Evolutionary conservation across 2,888 invertebrate genomes (phyloP), one percentile per base, ranked within the genome.

Genomic region (Synanthedon tipuliformis): DNA sequence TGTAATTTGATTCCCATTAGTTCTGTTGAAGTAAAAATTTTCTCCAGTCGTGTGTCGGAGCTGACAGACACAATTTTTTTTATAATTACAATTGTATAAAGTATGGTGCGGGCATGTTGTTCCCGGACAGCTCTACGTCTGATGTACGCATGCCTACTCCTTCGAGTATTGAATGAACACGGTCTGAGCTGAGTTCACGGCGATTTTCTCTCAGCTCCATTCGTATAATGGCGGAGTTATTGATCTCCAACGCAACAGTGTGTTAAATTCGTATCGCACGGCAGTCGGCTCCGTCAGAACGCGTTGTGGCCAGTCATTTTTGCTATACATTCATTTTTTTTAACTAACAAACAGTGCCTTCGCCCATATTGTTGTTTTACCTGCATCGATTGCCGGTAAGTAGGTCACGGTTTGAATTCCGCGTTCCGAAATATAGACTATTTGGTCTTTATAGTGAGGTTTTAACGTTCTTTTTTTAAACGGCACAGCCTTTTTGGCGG

Each of bases 81-180:
- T 23, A 23, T 1, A 23, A 23, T 23, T 1, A 23, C 23, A 23
- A 23, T 23, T 23, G 23, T 23, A 23, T 4, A 23, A 18, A 23
- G 23, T 23, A 4, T 4, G 4, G 23, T 23, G 4, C 23, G 23
- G 54, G 51, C 52, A 55, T 58, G 57, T 34, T 57, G 57, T 55
- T 64, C 60, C 55, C 58, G 58, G 66, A 60, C 63, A 60, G 57
- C 34, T 34, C 34, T 34, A 10, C 34, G 34, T 63, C 64, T 63
- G 64, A 60, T 71, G 59, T 82, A 82, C 85, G 84, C 85, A 85
- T 84, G 83, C 68, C 75, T 73, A 68, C 52, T 53, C 53, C 51
- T 63, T 65, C 61, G 74, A 75, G 81, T 82, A 83, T 82, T 80
- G 80, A 83, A 84, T 83, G 78, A 70, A 65, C 60, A 57, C 15